Evolutionary conservation across 1,140 invertebrate species (phyloP).

Genomic region (Stegodyphus dumicola): DNA sequence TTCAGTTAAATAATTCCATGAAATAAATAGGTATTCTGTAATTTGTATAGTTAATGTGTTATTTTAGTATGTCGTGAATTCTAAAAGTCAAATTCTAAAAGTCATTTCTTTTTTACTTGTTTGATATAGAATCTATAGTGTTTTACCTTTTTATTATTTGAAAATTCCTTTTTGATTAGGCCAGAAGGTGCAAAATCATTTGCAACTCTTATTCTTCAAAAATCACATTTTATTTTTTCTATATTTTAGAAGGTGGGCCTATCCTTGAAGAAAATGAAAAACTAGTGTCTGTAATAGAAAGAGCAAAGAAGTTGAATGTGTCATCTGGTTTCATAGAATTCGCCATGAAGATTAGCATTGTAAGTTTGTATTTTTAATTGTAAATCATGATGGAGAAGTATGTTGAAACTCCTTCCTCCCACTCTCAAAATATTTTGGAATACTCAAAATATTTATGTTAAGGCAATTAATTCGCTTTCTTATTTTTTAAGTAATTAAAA

Average conservation of each 20-base stretch:
- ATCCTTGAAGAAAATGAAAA: constrained; percentile 38
- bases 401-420: no score
- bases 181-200: no score
- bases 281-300: constrained; percentile 3
- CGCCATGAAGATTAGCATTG: background rate
- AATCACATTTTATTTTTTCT: background rate
- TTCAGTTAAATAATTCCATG: no score
- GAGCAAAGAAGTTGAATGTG: constrained; percentile 9
- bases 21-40: no score
- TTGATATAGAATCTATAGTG: no score
- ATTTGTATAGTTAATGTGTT: no score
- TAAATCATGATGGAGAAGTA: background rate
- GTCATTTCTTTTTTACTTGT: no score
- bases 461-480: background rate
- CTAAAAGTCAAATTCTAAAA: no score
- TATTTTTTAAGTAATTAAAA: background rate
- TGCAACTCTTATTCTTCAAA: background rate
- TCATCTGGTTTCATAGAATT: constrained; percentile 26
- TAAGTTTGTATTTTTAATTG: constrained; percentile 20
- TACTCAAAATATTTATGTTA: background rate
- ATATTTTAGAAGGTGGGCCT: constrained; percentile 34
- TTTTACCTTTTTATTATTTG: no score
- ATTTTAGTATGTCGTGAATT: no score
- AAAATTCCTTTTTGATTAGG: no score
- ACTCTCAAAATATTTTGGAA: no score